Percentiles rank a stretch among this genome's conserved stretches.
phyloP scores from a whole-genome alignment of 1,140 invertebrate species.

The Anoplolepis gracilipes region DNA sequence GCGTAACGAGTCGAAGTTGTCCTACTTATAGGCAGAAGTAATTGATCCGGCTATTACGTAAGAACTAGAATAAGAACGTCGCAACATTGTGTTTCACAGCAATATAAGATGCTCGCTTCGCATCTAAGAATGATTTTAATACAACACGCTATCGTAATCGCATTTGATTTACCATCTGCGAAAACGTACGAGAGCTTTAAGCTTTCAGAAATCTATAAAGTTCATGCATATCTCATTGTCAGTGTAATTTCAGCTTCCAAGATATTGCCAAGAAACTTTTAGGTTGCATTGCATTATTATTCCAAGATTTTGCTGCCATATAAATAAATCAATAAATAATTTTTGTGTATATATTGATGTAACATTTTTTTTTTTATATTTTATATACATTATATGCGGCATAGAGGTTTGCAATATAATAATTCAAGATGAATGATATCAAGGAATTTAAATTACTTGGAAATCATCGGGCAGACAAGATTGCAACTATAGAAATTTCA shows the following conservation, averaged over 20 bases:
- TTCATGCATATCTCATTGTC: background rate
- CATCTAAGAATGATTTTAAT: background rate
- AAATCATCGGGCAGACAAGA: background rate
- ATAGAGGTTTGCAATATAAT: too few species aligned
- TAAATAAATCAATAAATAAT: background rate
- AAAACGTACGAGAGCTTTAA: background rate
- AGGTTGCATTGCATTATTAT: background rate
- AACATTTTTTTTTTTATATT: background rate
- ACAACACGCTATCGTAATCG: background rate
- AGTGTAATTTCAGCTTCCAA: background rate
- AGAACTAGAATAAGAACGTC: constrained; percentile 22
- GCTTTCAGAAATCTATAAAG: background rate
- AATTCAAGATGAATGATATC: background rate
- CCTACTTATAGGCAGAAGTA: constrained; percentile 43
- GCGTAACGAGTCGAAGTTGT: constrained; percentile 43
- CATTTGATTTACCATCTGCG: background rate
- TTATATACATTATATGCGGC: background rate
- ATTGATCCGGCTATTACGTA: constrained; percentile 49
- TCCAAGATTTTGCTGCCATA: background rate
- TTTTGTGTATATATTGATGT: background rate
- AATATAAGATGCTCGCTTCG: constrained; percentile 13
- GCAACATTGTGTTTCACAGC: constrained; percentile 34
- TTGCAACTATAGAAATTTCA: background rate
- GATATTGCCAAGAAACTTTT: background rate
- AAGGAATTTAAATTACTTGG: background rate